Evolutionary conservation across 2,797 vertebrate species (phyloP), one percentile per base, ranked within the genome.

Genomic region (Microctenopoma steveboyesi): DNA sequence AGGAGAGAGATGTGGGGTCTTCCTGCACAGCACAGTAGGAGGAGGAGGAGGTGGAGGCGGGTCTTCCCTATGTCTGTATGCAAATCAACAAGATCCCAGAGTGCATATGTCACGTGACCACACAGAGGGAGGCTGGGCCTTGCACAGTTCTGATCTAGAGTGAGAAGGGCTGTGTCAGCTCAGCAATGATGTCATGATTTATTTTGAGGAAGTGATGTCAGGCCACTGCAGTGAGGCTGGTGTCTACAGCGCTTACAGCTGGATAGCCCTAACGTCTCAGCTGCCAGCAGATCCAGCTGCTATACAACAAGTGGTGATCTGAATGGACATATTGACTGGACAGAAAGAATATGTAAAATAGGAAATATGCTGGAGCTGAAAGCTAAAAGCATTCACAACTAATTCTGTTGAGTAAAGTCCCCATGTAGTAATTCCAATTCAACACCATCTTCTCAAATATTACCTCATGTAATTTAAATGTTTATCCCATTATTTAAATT

Each of bases 181-280:
- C 72, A 55, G 88, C 81, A 48, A 91, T 94, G 93, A 95, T 92
- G 91, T 94, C 93, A 94, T 94, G 84, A 86, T 93, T 93, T 94
- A 94, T 94, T 94, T 95, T 93, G 88, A 94, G 94, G 88, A 87
- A 87, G 86, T 92, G 92, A 92, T 92, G 92, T 95, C 93, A 94
- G 86, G 79, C 82, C 90, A 90, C 88, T 92, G 89, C 91, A 92
- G 92, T 89, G 86, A 84, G 81, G 59, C 77, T 56, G 79, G 70
- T 74, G 75, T 76, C 68, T 64, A 84, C 72, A 71, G 76, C 30
- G 35, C 35, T 45, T 80, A 62, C 15, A 43, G 63, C 59, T 78
- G 63, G 64, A 79, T 72, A 73, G 42, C 25, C 13, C 51, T 39
- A 30, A 61, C 48, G 63, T 72, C 46, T 62, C 45, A 27, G 40